Base-by-base conservation (phyloP, 2,888 invertebrate genomes). In the Plebejus melissa region DNA sequence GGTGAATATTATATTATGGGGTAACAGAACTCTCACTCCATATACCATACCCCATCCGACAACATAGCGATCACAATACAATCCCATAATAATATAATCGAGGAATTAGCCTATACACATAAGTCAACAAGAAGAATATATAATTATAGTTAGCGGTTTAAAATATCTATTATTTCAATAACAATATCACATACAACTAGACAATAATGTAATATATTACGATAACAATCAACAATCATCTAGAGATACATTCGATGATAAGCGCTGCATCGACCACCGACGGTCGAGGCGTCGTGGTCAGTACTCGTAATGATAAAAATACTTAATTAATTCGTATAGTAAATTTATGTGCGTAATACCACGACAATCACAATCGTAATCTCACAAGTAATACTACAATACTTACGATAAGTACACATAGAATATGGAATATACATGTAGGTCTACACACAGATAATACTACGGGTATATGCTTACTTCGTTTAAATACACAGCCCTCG, bases 181-280 rank as follows among this genome's bases (percentile, higher is more conserved):
- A 92, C 93, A 92, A 91, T 93, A 93, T 93, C 93, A 93, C 93
- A 91, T 93, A 91, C 87, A 89, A 88, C 91, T 91, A 91, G 89
- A 90, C 89, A 88, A 87, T 90, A 87, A 87, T 88, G 87, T 85
- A 86, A 84, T 85, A 84, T 81, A 82, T 82, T 80, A 88, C 85
- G 83, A 88, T 89, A 91, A 91, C 90, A 90, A 90, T 90, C 88
- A 93, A 92, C 91, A 91, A 90, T 87, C 87, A 81, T 79, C 82
- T 81, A 81, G 80, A 80, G 82, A 88, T 72, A 72, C 87, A 87
- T 91, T 91, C 91, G 91, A 93, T 91, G 93, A 90, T 90, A 88
- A 88, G 57, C 69, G 69, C 32, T 65, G 38, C 50, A 22, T 28
- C 54, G 69, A 57, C 58, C 69, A 22, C 70, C 41, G 32, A 38